These are phyloP conservation scores for Galerucella pusilla DNA, from an alignment of 2,888 invertebrate species.

Conservation along the genomic window DNA sequence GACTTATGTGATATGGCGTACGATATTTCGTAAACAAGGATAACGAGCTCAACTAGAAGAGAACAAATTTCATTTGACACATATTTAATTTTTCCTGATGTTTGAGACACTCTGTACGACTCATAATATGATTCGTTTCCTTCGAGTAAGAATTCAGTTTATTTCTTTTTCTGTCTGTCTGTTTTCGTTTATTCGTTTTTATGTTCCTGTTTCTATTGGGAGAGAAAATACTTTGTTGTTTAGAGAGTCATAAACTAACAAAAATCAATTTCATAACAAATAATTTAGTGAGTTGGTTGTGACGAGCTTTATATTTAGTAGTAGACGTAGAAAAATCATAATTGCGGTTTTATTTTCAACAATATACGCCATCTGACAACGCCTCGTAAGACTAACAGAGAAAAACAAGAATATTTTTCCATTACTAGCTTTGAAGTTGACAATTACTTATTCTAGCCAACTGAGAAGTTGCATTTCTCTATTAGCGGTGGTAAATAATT, in stretches of 20 bases:
- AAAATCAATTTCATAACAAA: not conserved
- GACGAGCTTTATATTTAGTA: not conserved
- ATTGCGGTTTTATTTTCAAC: no score
- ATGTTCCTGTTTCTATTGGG: conserved; percentile 1
- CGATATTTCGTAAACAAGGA: no score
- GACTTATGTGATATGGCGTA: not conserved
- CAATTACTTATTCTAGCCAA: no score
- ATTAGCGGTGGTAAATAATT: no score
- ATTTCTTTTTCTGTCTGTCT: not conserved
- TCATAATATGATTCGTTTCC: conserved; percentile 2
- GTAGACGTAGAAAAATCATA: no score
- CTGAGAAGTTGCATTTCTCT: no score
- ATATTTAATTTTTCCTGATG: not conserved
- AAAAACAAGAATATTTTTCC: no score
- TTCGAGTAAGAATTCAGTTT: conserved; percentile 3
- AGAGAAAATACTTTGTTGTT: not conserved
- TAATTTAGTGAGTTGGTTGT: not conserved
- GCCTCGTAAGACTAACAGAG: no score
- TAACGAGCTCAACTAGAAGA: no score
- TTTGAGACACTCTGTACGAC: not conserved
- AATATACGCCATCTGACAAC: no score
- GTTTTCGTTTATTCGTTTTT: not conserved
- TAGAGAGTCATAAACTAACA: not conserved
- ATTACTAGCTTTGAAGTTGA: no score
- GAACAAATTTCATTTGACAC: not conserved